Conservation (phyloP, 2,797 vertebrate genomes). For the Avahi laniger region DNA sequence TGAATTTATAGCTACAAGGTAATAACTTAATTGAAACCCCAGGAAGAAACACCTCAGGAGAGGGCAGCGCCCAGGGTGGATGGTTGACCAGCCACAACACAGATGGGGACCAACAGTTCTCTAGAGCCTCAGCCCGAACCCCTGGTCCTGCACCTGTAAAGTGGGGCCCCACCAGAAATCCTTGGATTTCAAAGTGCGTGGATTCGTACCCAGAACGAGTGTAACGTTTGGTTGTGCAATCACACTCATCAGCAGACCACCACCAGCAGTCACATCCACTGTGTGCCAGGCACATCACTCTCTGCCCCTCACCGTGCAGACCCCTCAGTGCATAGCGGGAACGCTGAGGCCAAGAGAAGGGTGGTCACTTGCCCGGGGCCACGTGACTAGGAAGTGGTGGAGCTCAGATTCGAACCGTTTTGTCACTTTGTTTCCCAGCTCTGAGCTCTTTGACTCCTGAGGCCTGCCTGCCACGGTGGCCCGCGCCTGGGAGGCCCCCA, state of each 20-base stretch:
- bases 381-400: not conserved
- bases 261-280: accelerated
- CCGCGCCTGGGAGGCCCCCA: not conserved
- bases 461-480: not conserved
- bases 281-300: not conserved
- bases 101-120: not conserved
- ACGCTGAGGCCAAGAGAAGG: not conserved
- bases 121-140: not conserved
- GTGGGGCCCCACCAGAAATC: not conserved
- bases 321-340: not conserved
- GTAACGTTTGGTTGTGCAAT: not conserved
- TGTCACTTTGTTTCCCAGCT: not conserved
- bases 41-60: not conserved
- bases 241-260: not conserved
- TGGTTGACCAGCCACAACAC: not conserved
- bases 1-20: not conserved
- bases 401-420: not conserved
- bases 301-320: not conserved
- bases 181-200: not conserved
- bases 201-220: not conserved
- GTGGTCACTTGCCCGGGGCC: not conserved
- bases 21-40: not conserved
- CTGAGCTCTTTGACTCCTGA: not conserved
- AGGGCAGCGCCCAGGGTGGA: not conserved
- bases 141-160: not conserved